Evolutionary conservation across 2,797 vertebrate genomes (phyloP).

Genomic region (Yasuhikotakia modesta): DNA sequence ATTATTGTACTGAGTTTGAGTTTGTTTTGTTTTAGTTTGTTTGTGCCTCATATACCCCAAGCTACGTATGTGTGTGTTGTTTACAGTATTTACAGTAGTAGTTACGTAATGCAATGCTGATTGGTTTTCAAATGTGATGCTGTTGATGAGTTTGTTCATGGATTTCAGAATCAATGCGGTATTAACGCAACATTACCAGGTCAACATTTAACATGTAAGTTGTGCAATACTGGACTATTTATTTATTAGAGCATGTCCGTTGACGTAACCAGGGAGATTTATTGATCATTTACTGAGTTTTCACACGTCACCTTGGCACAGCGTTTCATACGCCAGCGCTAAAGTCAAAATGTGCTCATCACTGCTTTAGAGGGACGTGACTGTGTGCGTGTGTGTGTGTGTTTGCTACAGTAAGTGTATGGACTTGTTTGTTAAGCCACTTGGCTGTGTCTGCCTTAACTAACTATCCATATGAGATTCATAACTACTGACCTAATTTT

Average conservation of each 20-base stretch:
- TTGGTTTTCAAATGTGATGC: slow-evolving; percentile 15
- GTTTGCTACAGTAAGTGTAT: slow-evolving; percentile 14
- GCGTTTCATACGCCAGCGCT: neutral
- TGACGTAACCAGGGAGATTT: slow-evolving; percentile 25
- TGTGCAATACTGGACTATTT: slow-evolving; percentile 10
- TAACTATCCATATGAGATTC: neutral
- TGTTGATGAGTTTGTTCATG: slow-evolving; percentile 15
- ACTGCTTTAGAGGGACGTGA: slow-evolving; percentile 19
- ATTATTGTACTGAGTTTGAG: neutral
- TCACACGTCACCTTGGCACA: slow-evolving; percentile 11
- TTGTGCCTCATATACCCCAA: too few relatives aligned
- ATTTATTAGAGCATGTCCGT: slow-evolving; percentile 20
- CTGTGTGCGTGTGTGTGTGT: slow-evolving; percentile 19
- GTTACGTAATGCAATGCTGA: slow-evolving; percentile 37
- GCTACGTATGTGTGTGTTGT: neutral
- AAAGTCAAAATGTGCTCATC: slow-evolving; percentile 13
- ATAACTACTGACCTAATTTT: neutral
- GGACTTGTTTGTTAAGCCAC: neutral
- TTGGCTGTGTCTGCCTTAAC: slow-evolving; percentile 3
- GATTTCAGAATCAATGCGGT: slow-evolving; percentile 1
- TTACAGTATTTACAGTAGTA: neutral
- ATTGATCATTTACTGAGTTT: slow-evolving; percentile 30
- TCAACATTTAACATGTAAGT: neutral
- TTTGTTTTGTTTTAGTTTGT: neutral
- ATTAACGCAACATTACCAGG: neutral